phyloP scores from a whole-genome alignment of 2,888 invertebrate species.

The Chymomyza procnemis region DNA sequence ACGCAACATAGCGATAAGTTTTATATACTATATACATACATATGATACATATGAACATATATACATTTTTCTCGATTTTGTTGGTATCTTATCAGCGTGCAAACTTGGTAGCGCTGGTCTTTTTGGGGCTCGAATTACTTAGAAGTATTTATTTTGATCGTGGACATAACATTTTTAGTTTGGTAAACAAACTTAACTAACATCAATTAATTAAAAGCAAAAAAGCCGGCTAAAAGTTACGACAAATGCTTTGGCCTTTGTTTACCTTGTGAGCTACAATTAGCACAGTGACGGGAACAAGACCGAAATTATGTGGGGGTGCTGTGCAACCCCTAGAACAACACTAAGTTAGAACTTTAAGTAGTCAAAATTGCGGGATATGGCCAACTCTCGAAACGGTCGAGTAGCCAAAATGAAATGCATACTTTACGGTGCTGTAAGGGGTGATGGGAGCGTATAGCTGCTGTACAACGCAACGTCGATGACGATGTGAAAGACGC shows the following conservation, averaged over 20 bases:
- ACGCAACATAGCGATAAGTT: not conserved
- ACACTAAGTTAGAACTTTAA: not conserved
- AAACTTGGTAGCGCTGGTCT: constrained; percentile 4
- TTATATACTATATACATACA: not conserved
- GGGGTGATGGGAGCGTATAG: not conserved
- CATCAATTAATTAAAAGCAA: constrained; percentile 66
- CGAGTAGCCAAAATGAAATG: constrained; percentile 28
- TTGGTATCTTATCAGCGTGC: constrained; percentile 10
- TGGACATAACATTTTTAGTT: not conserved
- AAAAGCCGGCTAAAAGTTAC: constrained; percentile 21
- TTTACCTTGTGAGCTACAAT: not conserved
- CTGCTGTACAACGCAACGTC: not conserved
- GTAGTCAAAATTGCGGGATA: not conserved
- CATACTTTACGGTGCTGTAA: constrained; percentile 25
- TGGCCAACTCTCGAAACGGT: not conserved
- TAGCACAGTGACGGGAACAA: not conserved
- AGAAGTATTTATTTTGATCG: not conserved
- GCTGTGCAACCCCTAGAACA: too few relatives aligned
- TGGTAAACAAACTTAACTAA: constrained; percentile 24
- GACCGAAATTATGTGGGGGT: too few relatives aligned
- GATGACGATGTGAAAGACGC: too few relatives aligned
- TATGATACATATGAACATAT: not conserved
- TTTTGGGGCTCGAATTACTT: not conserved
- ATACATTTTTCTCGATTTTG: not conserved
- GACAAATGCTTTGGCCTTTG: not conserved